These are phyloP conservation scores for Anseranas semipalmata DNA, from an alignment of 2,113 vertebrate species.

Conservation along the genomic window DNA sequence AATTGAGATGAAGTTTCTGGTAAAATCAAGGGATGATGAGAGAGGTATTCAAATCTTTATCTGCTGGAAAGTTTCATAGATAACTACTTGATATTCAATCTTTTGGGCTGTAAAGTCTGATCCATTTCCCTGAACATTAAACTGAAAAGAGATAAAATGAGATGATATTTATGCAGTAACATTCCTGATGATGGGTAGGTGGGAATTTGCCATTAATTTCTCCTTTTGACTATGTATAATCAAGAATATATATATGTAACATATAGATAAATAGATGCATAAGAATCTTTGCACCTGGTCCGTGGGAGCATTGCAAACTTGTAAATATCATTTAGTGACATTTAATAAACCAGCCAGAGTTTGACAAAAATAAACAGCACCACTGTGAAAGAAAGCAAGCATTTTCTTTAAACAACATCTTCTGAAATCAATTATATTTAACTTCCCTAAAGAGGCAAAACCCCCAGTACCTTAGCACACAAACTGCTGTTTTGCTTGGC, in stretches of 20 bases:
- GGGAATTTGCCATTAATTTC: conserved; percentile 47
- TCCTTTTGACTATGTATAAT: conserved; percentile 24
- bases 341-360: conserved; percentile 56
- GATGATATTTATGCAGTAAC: neutral
- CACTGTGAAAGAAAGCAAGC: conserved; percentile 47
- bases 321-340: conserved; percentile 69
- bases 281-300: conserved; percentile 46
- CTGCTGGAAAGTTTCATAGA: neutral
- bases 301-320: conserved; percentile 41
- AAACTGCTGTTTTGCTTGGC: conserved; percentile 24
- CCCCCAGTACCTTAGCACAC: conserved; percentile 1
- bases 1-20: neutral
- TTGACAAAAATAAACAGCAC: conserved; percentile 58
- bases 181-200: neutral
- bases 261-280: neutral
- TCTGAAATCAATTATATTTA: conserved; percentile 47
- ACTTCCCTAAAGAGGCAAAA: neutral
- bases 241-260: neutral
- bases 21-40: neutral
- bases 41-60: neutral
- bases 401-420: conserved; percentile 51
- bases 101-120: neutral
- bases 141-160: neutral
- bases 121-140: neutral
- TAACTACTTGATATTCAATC: neutral